phyloP scores from a whole-genome alignment of 2,113 vertebrate genomes.

The Petaurus breviceps region DNA sequence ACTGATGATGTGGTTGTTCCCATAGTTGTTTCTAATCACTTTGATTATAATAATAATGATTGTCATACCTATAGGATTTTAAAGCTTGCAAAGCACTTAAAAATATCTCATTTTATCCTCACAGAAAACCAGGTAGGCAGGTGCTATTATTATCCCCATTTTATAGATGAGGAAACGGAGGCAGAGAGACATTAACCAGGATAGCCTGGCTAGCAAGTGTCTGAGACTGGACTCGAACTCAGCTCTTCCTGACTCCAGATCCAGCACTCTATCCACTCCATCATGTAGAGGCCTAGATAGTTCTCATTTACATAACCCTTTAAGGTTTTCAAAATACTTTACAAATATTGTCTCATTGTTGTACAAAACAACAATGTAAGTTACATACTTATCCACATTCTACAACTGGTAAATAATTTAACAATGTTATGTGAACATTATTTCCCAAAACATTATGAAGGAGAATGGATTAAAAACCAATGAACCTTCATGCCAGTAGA shows the following conservation, averaged over 20 bases:
- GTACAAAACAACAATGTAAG: neutral
- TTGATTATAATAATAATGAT: conserved; percentile 19
- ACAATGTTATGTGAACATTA: neutral
- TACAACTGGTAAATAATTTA: neutral
- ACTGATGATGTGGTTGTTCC: conserved; percentile 3
- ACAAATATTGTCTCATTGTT: neutral
- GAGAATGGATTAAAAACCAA: neutral
- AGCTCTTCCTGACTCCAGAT: neutral
- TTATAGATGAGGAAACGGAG: neutral
- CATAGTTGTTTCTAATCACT: neutral
- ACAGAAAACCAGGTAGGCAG: neutral
- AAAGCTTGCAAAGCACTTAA: neutral
- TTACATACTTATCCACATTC: neutral
- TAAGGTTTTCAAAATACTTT: neutral
- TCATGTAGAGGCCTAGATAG: neutral
- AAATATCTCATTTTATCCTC: conserved; percentile 16
- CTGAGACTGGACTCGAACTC: neutral
- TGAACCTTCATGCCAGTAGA: neutral
- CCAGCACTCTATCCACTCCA: neutral
- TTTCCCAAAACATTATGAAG: neutral
- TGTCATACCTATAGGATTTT: neutral
- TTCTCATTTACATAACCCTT: neutral
- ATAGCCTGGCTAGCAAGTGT: neutral
- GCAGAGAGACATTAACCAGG: neutral
- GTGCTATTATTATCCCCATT: neutral